Evolutionary conservation across 2,888 invertebrate species (phyloP).

Genomic region (Caenorhabditis virilis): DNA sequence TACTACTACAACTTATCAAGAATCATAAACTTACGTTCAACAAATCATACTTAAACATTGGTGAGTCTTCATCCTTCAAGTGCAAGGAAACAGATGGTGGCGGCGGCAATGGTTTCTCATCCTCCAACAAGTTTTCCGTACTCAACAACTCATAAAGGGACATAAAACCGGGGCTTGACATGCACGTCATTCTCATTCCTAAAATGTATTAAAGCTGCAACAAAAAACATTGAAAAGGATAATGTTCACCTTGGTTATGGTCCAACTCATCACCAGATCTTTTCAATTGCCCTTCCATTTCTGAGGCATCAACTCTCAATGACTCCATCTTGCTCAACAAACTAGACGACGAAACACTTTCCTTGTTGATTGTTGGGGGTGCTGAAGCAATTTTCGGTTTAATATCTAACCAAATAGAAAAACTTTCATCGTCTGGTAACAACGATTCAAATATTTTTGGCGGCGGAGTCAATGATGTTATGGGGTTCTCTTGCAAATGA

Average conservation of each 20-base stretch:
- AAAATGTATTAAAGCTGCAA: background rate
- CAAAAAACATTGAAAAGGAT: background rate
- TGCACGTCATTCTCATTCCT: background rate
- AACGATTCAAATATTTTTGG: constrained; percentile 25
- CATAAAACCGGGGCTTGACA: background rate
- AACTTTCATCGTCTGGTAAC: constrained; percentile 22
- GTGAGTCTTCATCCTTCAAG: no score
- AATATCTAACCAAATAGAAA: constrained; percentile 35
- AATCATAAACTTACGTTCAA: constrained; percentile 9
- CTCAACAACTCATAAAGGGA: constrained; percentile 26
- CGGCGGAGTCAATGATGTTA: constrained; percentile 6
- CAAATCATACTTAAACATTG: constrained; percentile 26
- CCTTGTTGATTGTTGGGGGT: no score
- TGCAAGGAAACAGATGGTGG: no score
- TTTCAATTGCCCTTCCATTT: background rate
- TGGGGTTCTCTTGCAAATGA: background rate
- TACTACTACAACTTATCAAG: no score
- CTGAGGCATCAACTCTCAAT: background rate
- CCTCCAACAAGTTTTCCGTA: constrained; percentile 21
- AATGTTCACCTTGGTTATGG: no score
- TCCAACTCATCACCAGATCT: background rate
- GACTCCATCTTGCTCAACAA: constrained; percentile 25
- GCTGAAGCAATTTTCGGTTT: constrained; percentile 12
- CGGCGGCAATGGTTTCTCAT: background rate
- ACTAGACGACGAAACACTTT: constrained; percentile 6